phyloP scores from a whole-genome alignment of 2,797 vertebrate species.

The Hirundo rustica region DNA sequence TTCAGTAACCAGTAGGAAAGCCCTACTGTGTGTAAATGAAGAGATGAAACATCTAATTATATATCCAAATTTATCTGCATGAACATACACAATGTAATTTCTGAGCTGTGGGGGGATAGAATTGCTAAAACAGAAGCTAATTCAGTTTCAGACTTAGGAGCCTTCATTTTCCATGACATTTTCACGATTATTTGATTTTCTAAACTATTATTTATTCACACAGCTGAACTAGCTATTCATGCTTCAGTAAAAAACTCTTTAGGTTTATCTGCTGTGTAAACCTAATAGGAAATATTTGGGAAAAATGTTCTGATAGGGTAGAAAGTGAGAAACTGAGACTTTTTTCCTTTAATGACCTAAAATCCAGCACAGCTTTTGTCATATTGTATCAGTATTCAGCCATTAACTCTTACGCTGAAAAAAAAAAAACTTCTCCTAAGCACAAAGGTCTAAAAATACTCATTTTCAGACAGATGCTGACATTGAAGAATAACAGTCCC shows the following conservation, averaged over 20 bases:
- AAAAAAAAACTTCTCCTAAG: not conserved
- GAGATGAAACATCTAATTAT: slow-evolving; percentile 19
- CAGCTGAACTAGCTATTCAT: slow-evolving; percentile 13
- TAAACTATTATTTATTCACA: slow-evolving; percentile 53
- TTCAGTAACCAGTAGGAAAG: slow-evolving; percentile 7
- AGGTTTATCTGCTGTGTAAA: slow-evolving; percentile 26
- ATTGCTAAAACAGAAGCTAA: slow-evolving; percentile 30
- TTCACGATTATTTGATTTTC: slow-evolving; percentile 51
- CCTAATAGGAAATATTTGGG: not conserved
- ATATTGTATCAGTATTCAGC: slow-evolving; percentile 4
- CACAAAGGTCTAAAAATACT: slow-evolving; percentile 49
- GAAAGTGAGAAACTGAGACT: not conserved
- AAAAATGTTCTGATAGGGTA: not conserved
- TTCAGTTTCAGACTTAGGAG: slow-evolving; percentile 28
- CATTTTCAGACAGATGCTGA: slow-evolving; percentile 23
- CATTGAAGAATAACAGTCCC: slow-evolving; percentile 12
- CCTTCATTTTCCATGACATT: slow-evolving; percentile 43
- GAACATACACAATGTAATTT: slow-evolving; percentile 23
- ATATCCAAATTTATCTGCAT: slow-evolving; percentile 38
- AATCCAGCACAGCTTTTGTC: slow-evolving; percentile 21
- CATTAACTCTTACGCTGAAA: not conserved
- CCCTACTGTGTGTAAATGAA: slow-evolving; percentile 37
- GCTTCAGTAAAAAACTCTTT: slow-evolving; percentile 17
- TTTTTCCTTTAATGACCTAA: slow-evolving; percentile 9
- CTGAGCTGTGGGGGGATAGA: not conserved